Conservation (phyloP, 2,888 invertebrate genomes). For the Eilema sororculum region DNA sequence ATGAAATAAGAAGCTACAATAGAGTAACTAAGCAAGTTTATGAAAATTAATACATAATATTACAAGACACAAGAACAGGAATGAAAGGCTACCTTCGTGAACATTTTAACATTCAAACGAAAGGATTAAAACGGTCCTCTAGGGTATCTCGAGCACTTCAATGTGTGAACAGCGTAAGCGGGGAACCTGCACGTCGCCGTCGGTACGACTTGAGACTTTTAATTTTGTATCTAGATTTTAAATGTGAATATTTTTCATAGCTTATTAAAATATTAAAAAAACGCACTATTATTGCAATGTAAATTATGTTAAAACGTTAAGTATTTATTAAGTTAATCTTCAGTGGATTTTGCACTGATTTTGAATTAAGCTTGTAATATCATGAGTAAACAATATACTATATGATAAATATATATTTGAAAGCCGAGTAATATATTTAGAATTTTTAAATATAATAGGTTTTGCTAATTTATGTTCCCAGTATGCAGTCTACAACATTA, state of each 20-base stretch:
- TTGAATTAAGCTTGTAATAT: background rate
- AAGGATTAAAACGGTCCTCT: slow-evolving; percentile 10
- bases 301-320: background rate
- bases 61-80: background rate
- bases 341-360: background rate
- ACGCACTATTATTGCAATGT: background rate
- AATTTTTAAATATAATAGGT: no score
- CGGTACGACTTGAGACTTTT: background rate
- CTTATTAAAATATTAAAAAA: background rate
- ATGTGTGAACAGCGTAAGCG: slow-evolving; percentile 8
- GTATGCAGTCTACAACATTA: no score
- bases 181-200: background rate
- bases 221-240: background rate
- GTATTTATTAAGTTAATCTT: no score
- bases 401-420: no score
- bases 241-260: background rate
- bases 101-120: slow-evolving; percentile 7
- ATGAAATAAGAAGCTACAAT: background rate
- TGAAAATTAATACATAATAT: background rate
- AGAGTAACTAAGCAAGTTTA: no score
- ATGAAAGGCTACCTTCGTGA: background rate
- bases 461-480: no score
- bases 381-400: no score
- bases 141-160: slow-evolving; percentile 8
- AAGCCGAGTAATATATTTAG: no score